phyloP scores from a whole-genome alignment of 2,113 vertebrate genomes.

The Oncorhynchus keta region DNA sequence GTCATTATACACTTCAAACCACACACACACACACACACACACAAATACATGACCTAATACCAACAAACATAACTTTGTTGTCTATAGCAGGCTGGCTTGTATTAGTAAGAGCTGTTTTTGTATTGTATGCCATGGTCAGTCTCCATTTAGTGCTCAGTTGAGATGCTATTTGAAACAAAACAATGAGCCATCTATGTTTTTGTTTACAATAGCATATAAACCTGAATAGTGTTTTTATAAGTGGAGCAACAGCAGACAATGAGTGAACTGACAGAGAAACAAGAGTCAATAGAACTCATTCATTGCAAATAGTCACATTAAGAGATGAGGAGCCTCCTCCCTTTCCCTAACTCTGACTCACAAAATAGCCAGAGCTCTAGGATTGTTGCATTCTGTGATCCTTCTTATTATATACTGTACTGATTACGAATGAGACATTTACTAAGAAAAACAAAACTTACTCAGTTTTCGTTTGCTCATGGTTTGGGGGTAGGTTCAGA shows the following conservation, averaged over 20 bases:
- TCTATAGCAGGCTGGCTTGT: not conserved
- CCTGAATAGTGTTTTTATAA: slow-evolving; percentile 28
- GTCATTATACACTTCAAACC: not conserved
- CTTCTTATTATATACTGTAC: not conserved
- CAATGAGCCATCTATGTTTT: slow-evolving; percentile 39
- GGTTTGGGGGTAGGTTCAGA: slow-evolving; percentile 10
- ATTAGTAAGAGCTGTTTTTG: not conserved
- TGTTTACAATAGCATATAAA: slow-evolving; percentile 36
- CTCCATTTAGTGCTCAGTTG: slow-evolving; percentile 17
- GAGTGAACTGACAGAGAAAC: slow-evolving; percentile 23
- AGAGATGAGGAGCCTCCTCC: slow-evolving; percentile 22
- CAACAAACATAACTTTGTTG: not conserved
- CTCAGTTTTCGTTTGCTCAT: slow-evolving; percentile 62
- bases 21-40: not conserved
- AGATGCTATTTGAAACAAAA: slow-evolving; percentile 15
- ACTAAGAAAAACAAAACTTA: slow-evolving; percentile 34
- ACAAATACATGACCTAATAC: not conserved
- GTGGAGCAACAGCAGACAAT: slow-evolving; percentile 44
- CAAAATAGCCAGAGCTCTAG: not conserved
- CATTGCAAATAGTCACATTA: slow-evolving; percentile 20
- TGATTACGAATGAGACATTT: not conserved
- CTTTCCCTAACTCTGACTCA: slow-evolving; percentile 23
- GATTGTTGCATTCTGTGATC: not conserved
- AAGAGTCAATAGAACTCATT: slow-evolving; percentile 28
- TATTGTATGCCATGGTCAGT: not conserved